A percentile compares a stretch with the other conserved stretches of the same genome.
Conservation (phyloP, 2,797 vertebrate species). For the Sebastes vulpes region DNA sequence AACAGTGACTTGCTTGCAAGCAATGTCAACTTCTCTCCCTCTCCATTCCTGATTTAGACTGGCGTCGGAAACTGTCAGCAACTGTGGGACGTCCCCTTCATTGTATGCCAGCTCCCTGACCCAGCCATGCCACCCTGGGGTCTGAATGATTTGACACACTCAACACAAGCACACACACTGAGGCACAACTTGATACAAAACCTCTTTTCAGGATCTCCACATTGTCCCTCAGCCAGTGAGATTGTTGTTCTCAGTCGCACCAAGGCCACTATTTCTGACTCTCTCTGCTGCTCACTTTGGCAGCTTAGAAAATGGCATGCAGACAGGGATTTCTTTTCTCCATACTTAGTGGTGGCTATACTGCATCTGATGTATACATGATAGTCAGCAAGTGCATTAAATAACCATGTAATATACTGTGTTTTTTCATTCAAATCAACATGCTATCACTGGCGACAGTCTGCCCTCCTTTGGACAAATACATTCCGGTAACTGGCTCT, state of each 20-base stretch:
- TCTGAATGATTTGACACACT: constrained; percentile 50
- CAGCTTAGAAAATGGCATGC: neutral
- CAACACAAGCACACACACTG: neutral
- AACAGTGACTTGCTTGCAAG: constrained; percentile 46
- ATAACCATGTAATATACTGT: neutral
- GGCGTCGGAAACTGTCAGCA: constrained; percentile 67
- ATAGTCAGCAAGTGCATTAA: neutral
- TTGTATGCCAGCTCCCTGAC: constrained; percentile 63
- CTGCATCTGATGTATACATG: neutral
- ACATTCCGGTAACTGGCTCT: neutral
- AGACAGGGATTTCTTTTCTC: neutral
- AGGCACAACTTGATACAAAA: constrained; percentile 16
- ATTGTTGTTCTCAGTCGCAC: constrained; percentile 9
- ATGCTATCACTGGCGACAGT: neutral
- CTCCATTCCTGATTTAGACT: constrained; percentile 69
- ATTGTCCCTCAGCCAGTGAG: constrained; percentile 11
- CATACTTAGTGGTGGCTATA: neutral
- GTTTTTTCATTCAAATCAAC: neutral
- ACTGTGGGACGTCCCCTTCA: constrained; percentile 68
- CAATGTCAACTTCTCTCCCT: constrained; percentile 51
- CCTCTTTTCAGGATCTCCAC: constrained; percentile 9
- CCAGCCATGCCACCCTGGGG: constrained; percentile 46
- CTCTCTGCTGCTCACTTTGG: constrained; percentile 23
- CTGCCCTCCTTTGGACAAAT: neutral
- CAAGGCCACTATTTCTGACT: constrained; percentile 24